Evolutionary conservation across 2,113 vertebrate genomes (phyloP).

Genomic region (Muntiacus reevesi): DNA sequence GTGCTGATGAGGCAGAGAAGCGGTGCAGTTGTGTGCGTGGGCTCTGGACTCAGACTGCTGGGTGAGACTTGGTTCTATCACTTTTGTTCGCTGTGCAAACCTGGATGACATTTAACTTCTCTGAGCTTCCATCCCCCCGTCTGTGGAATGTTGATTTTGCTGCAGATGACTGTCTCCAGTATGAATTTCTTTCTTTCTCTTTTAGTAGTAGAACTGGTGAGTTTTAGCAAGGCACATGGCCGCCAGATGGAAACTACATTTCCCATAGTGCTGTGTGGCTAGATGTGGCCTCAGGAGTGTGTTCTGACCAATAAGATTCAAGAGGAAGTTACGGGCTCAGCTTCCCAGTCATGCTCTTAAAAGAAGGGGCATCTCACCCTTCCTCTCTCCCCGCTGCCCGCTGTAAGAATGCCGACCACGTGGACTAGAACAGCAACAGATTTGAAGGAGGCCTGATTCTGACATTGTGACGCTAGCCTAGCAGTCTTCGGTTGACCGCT

Average conservation of each 20-base stretch:
- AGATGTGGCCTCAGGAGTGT: not conserved
- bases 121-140: not conserved
- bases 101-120: not conserved
- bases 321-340: not conserved
- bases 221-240: not conserved
- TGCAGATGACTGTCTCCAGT: too few relatives aligned
- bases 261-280: not conserved
- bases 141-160: not conserved
- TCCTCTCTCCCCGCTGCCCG: not conserved
- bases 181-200: not conserved
- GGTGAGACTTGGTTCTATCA: not conserved
- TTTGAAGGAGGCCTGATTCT: not conserved
- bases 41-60: not conserved
- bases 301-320: not conserved
- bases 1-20: not conserved
- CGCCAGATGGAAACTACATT: not conserved
- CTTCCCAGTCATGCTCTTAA: not conserved
- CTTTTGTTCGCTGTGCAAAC: not conserved
- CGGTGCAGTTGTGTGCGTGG: accelerated
- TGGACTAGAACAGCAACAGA: not conserved
- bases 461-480: not conserved
- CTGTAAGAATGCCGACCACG: accelerated
- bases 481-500: not conserved
- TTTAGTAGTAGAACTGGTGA: not conserved
- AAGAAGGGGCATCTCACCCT: not conserved